These are phyloP conservation scores for Elgaria multicarinata DNA, from an alignment of 2,113 vertebrate species.

Conservation along the genomic window DNA sequence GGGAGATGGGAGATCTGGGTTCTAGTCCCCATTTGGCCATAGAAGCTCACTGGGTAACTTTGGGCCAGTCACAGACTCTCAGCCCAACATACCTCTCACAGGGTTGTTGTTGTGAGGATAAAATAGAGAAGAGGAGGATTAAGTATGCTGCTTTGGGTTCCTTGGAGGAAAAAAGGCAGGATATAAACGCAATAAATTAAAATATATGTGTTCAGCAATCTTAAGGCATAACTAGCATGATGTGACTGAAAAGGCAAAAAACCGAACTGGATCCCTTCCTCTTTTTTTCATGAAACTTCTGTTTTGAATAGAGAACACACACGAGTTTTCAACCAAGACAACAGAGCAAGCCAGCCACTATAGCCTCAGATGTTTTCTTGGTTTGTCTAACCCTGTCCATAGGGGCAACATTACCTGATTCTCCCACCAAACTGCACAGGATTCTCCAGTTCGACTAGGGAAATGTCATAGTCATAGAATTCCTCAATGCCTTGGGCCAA, in stretches of 20 bases:
- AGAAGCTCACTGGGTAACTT: too few relatives aligned
- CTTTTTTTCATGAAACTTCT: background rate
- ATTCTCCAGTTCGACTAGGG: slow-evolving; percentile 74
- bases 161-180: too few relatives aligned
- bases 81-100: too few relatives aligned
- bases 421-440: slow-evolving; percentile 75
- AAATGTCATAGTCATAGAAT: slow-evolving; percentile 87
- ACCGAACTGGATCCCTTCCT: background rate
- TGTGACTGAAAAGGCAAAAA: background rate
- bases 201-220: too few relatives aligned
- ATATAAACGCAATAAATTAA: too few relatives aligned
- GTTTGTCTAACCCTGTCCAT: too few relatives aligned
- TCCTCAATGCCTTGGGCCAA: slow-evolving; percentile 73
- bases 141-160: too few relatives aligned
- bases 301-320: background rate
- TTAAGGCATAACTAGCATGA: background rate
- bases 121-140: too few relatives aligned
- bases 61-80: too few relatives aligned
- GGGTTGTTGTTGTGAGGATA: too few relatives aligned
- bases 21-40: too few relatives aligned
- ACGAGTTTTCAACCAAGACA: background rate
- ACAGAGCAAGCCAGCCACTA: background rate
- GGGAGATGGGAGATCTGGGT: too few relatives aligned
- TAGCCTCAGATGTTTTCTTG: background rate
- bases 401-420: slow-evolving; percentile 73